Conservation (phyloP, 2,888 invertebrate genomes). For the Lagria hirta region DNA sequence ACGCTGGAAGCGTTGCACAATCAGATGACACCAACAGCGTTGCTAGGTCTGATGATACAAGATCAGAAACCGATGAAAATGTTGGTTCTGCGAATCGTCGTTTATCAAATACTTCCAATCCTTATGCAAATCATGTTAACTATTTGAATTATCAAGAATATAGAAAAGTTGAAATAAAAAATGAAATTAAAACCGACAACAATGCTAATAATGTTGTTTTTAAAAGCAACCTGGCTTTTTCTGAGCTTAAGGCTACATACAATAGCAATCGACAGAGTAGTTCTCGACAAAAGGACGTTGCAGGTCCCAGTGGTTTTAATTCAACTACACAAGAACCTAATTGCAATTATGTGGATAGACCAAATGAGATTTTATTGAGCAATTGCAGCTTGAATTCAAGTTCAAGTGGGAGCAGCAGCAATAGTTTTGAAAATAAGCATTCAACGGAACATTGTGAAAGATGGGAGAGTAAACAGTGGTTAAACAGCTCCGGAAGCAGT, state of each 20-base stretch:
- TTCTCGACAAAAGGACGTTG: conserved; percentile 13
- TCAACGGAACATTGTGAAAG: conserved; percentile 36
- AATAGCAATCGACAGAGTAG: conserved; percentile 11
- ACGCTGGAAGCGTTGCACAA: conserved; percentile 65
- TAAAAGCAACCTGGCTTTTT: conserved; percentile 30
- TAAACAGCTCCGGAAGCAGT: conserved; percentile 49
- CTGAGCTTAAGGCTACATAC: conserved; percentile 26
- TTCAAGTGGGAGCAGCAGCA: conserved; percentile 56
- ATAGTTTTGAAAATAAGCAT: conserved; percentile 50
- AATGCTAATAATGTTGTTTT: conserved; percentile 52
- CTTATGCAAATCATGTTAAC: conserved; percentile 38
- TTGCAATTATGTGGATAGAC: conserved; percentile 37
- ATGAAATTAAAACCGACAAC: conserved; percentile 50
- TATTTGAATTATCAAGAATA: conserved; percentile 41
- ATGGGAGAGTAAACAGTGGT: conserved; percentile 50
- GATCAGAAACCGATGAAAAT: conserved; percentile 59
- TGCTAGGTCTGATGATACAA: conserved; percentile 75
- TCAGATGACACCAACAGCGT: conserved; percentile 58
- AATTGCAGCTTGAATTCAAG: conserved; percentile 61
- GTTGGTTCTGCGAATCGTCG: conserved; percentile 33
- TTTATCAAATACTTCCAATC: conserved; percentile 32
- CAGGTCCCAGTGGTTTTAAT: conserved; percentile 20
- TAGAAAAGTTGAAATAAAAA: conserved; percentile 36
- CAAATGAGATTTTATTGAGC: conserved; percentile 56
- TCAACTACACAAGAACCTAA: conserved; percentile 23